These are phyloP conservation scores for Harmothoe impar DNA, from an alignment of 2,888 invertebrate genomes.

Conservation along the genomic window DNA sequence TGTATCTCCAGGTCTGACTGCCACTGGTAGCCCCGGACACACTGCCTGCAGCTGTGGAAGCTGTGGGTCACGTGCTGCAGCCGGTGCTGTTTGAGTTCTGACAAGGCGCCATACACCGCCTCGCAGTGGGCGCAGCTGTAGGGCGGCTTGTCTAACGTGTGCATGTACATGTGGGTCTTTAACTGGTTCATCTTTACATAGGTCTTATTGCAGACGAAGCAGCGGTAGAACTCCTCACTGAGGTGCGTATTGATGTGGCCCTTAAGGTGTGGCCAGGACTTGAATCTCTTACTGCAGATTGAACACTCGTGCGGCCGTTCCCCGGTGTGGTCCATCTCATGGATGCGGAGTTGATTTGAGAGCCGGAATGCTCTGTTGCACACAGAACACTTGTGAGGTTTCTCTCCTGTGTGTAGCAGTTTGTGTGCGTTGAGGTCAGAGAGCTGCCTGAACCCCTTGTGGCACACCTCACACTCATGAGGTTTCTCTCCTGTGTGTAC, in stretches of 20 bases:
- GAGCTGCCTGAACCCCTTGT: not conserved
- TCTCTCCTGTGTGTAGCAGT: not conserved
- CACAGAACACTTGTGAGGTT: not conserved
- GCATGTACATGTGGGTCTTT: too few species aligned
- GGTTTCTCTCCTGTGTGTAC: slow-evolving; percentile 40
- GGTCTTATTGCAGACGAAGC: too few species aligned
- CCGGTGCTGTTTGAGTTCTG: too few species aligned
- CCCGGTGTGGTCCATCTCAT: not conserved
- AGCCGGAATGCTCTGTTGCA: not conserved
- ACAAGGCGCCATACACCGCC: too few species aligned
- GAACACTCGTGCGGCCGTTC: not conserved
- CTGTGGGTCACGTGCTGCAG: too few species aligned
- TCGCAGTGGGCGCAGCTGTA: too few species aligned
- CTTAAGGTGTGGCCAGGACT: not conserved
- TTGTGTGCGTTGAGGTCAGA: not conserved
- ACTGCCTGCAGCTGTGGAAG: too few species aligned
- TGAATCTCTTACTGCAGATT: not conserved
- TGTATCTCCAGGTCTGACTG: too few species aligned
- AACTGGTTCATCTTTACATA: too few species aligned
- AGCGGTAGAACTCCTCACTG: too few species aligned
- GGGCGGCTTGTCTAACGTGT: too few species aligned
- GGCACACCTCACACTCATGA: not conserved
- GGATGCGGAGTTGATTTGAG: not conserved
- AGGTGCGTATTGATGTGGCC: not conserved
- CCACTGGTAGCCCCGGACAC: too few species aligned